Conservation (phyloP, 2,888 invertebrate genomes). For the Amphimallon solstitiale region DNA sequence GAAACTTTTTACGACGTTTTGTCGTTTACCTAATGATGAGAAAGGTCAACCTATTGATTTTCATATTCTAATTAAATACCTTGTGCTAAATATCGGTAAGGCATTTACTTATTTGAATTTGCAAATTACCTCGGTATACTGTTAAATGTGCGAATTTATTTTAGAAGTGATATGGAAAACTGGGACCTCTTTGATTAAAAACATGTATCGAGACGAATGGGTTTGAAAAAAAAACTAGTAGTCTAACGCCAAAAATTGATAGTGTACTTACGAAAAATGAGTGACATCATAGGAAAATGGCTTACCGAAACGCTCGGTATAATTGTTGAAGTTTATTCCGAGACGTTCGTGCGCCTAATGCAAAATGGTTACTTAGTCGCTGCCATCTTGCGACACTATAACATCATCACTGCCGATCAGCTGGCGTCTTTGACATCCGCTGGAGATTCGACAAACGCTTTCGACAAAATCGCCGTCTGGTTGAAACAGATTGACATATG, state of each 20-base stretch:
- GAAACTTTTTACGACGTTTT: too few species aligned
- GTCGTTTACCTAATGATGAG: too few species aligned
- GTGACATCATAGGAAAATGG: conserved; percentile 68
- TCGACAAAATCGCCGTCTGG: conserved; percentile 67
- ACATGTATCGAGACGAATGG: too few species aligned
- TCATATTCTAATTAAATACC: too few species aligned
- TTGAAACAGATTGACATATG: conserved; percentile 65
- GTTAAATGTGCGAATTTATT: too few species aligned
- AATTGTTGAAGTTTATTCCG: conserved; percentile 66
- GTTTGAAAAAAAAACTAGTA: conserved; percentile 24
- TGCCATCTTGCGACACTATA: conserved; percentile 68
- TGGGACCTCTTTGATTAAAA: too few species aligned
- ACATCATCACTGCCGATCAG: conserved; percentile 69
- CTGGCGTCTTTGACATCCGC: conserved; percentile 62
- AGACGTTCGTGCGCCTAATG: conserved; percentile 68
- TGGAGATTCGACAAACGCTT: conserved; percentile 45
- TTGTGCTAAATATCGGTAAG: too few species aligned
- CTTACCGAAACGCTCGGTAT: conserved; percentile 67
- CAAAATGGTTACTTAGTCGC: conserved; percentile 70
- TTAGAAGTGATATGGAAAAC: too few species aligned
- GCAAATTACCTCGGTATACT: too few species aligned
- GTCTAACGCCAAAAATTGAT: conserved; percentile 18
- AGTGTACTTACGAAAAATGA: conserved; percentile 22
- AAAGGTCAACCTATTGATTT: too few species aligned
- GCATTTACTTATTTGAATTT: too few species aligned